Evolutionary conservation across 2,797 vertebrate species (phyloP).

Genomic region (Amniataba percoides): DNA sequence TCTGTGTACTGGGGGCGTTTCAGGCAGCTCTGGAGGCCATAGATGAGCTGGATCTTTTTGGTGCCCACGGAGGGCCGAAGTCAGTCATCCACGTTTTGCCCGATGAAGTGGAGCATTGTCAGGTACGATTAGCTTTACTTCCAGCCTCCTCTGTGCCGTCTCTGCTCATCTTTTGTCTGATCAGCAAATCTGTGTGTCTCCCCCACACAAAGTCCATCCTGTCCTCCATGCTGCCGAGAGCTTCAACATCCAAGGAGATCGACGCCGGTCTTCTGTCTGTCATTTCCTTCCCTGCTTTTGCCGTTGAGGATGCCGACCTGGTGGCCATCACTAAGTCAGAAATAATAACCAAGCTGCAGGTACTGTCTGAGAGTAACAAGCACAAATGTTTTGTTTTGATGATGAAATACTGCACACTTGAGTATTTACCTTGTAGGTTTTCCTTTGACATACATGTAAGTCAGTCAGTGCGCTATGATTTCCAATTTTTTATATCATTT

Average conservation of each 20-base stretch:
- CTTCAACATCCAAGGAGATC: constrained; percentile 98
- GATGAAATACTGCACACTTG: background rate
- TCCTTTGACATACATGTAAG: background rate
- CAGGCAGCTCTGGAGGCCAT: constrained; percentile 98
- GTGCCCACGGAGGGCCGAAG: constrained; percentile 94
- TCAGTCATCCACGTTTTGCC: constrained; percentile 98
- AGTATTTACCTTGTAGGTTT: background rate
- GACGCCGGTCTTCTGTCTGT: constrained; percentile 96
- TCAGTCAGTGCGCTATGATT: background rate
- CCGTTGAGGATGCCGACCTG: constrained; percentile 93
- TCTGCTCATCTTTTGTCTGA: background rate
- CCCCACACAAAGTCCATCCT: constrained; percentile 93
- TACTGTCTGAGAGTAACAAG: constrained; percentile 56
- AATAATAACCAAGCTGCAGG: constrained; percentile 97
- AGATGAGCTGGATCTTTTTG: constrained; percentile 98
- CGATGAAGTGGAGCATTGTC: constrained; percentile 97
- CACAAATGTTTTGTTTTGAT: background rate
- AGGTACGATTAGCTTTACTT: constrained; percentile 83
- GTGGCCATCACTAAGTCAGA: constrained; percentile 96
- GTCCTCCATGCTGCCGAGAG: constrained; percentile 97
- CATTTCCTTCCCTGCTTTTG: constrained; percentile 98
- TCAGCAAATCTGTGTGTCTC: constrained; percentile 40
- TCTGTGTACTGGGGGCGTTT: background rate
- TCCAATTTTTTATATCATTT: constrained; percentile 33
- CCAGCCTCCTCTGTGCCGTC: background rate